Conservation (phyloP, 2,888 invertebrate species). For the Caradrina clavipalpis region DNA sequence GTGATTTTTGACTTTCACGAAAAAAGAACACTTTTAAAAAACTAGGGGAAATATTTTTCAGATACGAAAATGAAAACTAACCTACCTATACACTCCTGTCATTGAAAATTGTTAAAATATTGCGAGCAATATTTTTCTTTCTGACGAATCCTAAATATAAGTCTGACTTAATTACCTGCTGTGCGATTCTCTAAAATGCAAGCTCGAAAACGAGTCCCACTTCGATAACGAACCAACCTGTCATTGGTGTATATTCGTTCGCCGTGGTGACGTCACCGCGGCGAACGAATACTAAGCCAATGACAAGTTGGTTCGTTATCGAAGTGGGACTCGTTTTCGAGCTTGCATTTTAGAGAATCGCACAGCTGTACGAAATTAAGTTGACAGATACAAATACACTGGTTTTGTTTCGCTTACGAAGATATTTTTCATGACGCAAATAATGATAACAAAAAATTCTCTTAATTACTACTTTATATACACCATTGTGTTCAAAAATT, state of each 20-base stretch:
- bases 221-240: too few relatives aligned
- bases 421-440: neutral
- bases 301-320: too few relatives aligned
- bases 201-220: too few relatives aligned
- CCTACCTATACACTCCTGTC: neutral
- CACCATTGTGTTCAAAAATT: constrained; percentile 14
- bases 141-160: neutral
- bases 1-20: too few relatives aligned
- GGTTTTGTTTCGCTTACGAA: constrained; percentile 13
- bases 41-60: neutral
- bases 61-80: neutral
- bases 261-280: too few relatives aligned
- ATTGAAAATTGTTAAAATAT: neutral
- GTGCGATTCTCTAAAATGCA: too few relatives aligned
- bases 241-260: too few relatives aligned
- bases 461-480: neutral
- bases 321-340: too few relatives aligned
- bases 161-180: neutral
- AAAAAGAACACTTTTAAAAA: too few relatives aligned
- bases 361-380: constrained; percentile 11
- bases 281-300: too few relatives aligned
- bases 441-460: constrained; percentile 2
- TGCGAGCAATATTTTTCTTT: neutral
- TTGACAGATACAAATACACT: constrained; percentile 25
- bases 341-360: too few relatives aligned